Base-by-base conservation (phyloP, 2,888 invertebrate species). In the Dryomyza anilis region DNA sequence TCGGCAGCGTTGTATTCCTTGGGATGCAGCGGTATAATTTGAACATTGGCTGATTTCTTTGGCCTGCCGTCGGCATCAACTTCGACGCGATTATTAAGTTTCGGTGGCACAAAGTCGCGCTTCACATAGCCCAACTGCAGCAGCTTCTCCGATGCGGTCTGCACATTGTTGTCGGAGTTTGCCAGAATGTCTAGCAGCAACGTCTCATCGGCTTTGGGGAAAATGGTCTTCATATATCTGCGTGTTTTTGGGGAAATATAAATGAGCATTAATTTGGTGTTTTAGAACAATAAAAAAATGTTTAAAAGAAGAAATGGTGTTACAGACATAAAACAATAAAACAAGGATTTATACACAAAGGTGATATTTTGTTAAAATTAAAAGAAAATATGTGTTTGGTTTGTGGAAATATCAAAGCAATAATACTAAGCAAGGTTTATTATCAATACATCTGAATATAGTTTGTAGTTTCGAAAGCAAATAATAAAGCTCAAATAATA, bases 201-300 rank as follows among this genome's bases (percentile, higher is more conserved):
- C 23, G 92, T 93, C 81, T 95, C 95, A 75, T 96, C 95, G 0
- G 93, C 95, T 83, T 93, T 91, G 0, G 95, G 93, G 81, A 95
- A 96, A 74, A 95, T 89, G 75, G 91, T 93, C 84, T 95, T 96
- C 85, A 96, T 87, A 83, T 95, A 95, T 85, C 95, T 95, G 84
- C n/a, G n/a, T n/a, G n/a, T n/a, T 62, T 43, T 6, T 16, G 16
- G 33, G 50, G 46, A 14, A 21, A 45, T 56, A 19, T n/a, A n/a
- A n/a, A n/a, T n/a, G n/a, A n/a, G 36, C 7, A 27, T 8, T 30
- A 27, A 25, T n/a, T 50, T 8, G 7, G 16, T 30, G 46, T 21
- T 19, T n/a, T n/a, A n/a, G n/a, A n/a, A n/a, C n/a, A n/a, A n/a
- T n/a, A 1, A 53, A n/a, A 27, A 25, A 3, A 36, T 39, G 21